phyloP scores from a whole-genome alignment of 2,888 invertebrate species.

The Xestia c-nigrum region DNA sequence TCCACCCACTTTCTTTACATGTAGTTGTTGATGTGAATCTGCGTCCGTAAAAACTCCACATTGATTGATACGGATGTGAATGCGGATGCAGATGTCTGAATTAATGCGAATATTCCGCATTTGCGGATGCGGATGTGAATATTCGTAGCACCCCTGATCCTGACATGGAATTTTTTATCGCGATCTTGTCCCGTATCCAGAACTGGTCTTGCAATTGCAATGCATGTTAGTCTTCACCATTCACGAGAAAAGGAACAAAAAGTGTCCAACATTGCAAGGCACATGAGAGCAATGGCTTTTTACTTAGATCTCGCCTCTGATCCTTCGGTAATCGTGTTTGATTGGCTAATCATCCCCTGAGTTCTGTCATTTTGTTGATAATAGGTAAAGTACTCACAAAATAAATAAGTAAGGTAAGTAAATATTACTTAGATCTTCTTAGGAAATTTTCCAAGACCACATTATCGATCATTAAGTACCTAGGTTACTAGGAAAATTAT shows the following conservation, averaged over 20 bases:
- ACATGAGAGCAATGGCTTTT: slow-evolving; percentile 53
- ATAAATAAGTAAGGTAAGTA: background rate
- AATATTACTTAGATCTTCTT: background rate
- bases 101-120: too few relatives aligned
- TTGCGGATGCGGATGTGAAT: too few relatives aligned
- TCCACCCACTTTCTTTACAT: too few relatives aligned
- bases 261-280: slow-evolving; percentile 48
- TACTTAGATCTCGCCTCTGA: slow-evolving; percentile 26
- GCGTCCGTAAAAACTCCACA: too few relatives aligned
- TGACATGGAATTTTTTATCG: slow-evolving; percentile 54
- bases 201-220: slow-evolving; percentile 65
- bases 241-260: slow-evolving; percentile 61
- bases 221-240: slow-evolving; percentile 42
- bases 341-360: background rate
- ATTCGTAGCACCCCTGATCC: too few relatives aligned
- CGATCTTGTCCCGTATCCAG: slow-evolving; percentile 63
- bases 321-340: slow-evolving; percentile 21
- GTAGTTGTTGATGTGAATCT: too few relatives aligned
- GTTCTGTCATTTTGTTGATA: slow-evolving; percentile 10
- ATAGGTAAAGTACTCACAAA: background rate
- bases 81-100: too few relatives aligned
- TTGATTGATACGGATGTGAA: too few relatives aligned
- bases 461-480: background rate
- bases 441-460: background rate
- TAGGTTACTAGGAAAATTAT: background rate